Percentiles rank a stretch among this genome's conserved stretches.
Conservation (phyloP, 2,113 vertebrate species). For the Brachionichthys hirsutus region DNA sequence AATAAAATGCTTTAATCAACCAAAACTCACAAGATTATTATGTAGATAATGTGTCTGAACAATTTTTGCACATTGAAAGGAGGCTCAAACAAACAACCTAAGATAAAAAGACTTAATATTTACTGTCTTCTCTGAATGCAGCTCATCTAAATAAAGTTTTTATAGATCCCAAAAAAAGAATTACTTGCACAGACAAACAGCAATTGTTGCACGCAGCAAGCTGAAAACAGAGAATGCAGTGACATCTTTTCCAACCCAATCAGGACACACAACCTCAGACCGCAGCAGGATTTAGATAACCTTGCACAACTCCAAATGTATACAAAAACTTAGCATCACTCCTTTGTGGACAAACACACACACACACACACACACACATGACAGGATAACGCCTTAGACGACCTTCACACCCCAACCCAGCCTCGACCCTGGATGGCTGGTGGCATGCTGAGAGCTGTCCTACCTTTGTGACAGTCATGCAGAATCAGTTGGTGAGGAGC, state of each 20-base stretch:
- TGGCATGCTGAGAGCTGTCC: conserved; percentile 43
- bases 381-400: not conserved
- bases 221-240: not conserved
- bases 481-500: conserved; percentile 78
- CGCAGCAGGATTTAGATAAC: conserved; percentile 35
- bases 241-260: conserved; percentile 5
- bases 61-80: too few relatives aligned
- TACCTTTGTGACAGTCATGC: conserved; percentile 96
- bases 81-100: too few relatives aligned
- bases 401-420: conserved; percentile 1
- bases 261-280: not conserved
- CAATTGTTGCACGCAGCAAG: not conserved
- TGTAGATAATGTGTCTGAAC: too few relatives aligned
- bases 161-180: too few relatives aligned
- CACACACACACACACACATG: not conserved
- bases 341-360: not conserved
- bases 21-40: too few relatives aligned
- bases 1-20: too few relatives aligned
- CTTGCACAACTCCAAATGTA: conserved; percentile 20
- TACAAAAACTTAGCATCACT: conserved; percentile 29
- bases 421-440: not conserved
- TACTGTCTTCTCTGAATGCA: too few relatives aligned
- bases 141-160: too few relatives aligned
- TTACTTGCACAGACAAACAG: too few relatives aligned
- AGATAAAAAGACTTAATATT: too few relatives aligned